Percentiles rank a stretch among this genome's conserved stretches.
phyloP scores from a whole-genome alignment of 2,797 vertebrate species.

The Syncerus caffer region DNA sequence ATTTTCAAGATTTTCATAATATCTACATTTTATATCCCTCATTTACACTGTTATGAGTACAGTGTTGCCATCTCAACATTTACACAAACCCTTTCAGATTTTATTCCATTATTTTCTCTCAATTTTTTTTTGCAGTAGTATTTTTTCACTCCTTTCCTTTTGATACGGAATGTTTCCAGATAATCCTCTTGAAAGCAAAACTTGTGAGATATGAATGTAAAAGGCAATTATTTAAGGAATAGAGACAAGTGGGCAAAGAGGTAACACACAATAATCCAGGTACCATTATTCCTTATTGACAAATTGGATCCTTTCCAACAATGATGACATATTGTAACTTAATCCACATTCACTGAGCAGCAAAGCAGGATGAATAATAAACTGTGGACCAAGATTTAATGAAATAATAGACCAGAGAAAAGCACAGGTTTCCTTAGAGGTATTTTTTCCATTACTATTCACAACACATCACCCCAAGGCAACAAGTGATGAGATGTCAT shows the following conservation, averaged over 20 bases:
- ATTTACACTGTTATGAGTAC: neutral
- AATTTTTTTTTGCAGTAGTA: neutral
- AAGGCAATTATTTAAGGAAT: neutral
- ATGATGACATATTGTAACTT: slow-evolving; percentile 13
- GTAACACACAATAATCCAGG: neutral
- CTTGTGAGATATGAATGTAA: neutral
- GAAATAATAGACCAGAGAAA: neutral
- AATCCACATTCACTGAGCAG: neutral
- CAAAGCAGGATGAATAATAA: slow-evolving; percentile 4
- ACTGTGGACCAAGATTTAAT: neutral
- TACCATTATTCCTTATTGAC: neutral
- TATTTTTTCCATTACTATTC: neutral
- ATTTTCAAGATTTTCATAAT: neutral
- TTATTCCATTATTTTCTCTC: neutral
- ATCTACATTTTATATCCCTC: neutral
- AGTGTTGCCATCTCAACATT: neutral
- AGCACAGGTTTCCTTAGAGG: neutral
- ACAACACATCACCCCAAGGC: neutral
- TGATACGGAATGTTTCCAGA: neutral
- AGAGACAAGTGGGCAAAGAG: neutral
- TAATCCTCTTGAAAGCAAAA: slow-evolving; percentile 12
- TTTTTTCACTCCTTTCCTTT: neutral
- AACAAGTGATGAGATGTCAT: slow-evolving; percentile 15
- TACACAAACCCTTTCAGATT: neutral
- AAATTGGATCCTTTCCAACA: neutral